A percentile compares a stretch with the other conserved stretches of the same genome.
These are phyloP conservation scores for Euura saliciscinereae DNA, from an alignment of 1,140 invertebrate species.

Conservation along the genomic window DNA sequence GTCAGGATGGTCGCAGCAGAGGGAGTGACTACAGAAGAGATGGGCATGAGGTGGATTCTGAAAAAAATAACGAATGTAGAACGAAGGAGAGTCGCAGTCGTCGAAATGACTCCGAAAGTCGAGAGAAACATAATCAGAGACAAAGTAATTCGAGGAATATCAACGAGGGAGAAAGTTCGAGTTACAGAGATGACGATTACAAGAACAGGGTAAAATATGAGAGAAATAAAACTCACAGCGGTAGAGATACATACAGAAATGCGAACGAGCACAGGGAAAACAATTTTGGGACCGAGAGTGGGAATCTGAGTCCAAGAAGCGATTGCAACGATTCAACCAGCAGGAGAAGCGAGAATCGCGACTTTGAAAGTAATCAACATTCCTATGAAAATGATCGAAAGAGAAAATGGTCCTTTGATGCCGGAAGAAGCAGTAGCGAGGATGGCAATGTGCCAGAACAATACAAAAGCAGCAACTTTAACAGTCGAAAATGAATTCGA, in stretches of 20 bases:
- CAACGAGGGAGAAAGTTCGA: background rate
- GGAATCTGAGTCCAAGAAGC: no score
- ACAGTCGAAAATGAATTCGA: no score
- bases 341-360: background rate
- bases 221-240: no score
- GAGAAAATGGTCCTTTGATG: slow-evolving; percentile 7
- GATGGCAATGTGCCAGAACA: slow-evolving; percentile 34
- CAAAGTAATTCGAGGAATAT: background rate
- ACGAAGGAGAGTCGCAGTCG: slow-evolving; percentile 15
- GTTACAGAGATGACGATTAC: background rate
- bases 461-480: slow-evolving; percentile 33
- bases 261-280: no score
- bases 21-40: background rate
- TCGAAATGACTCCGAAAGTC: slow-evolving; percentile 1
- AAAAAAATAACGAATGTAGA: slow-evolving; percentile 17
- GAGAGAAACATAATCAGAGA: background rate
- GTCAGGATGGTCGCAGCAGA: slow-evolving; percentile 16
- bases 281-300: no score
- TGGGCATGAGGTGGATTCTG: background rate
- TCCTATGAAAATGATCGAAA: background rate
- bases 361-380: background rate
- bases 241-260: no score
- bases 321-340: background rate
- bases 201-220: no score
- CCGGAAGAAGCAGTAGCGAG: slow-evolving; percentile 22